phyloP scores from a whole-genome alignment of 2,797 vertebrate genomes.

The Avahi laniger region DNA sequence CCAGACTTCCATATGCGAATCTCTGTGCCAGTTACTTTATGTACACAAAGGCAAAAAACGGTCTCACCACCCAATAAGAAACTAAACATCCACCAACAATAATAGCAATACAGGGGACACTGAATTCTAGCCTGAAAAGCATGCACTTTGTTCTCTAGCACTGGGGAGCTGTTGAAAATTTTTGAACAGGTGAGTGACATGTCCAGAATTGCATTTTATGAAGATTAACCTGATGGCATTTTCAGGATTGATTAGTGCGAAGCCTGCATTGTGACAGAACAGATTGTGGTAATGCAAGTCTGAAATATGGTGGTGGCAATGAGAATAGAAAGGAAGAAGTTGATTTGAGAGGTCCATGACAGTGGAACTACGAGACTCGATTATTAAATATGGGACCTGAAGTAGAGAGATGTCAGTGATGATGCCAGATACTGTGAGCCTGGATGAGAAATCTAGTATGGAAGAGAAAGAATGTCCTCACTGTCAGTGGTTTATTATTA shows the following conservation, averaged over 20 bases:
- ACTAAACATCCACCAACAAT: background rate
- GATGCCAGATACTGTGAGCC: constrained; percentile 13
- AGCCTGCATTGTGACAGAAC: constrained; percentile 62
- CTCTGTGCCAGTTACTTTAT: background rate
- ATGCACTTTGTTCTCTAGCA: constrained; percentile 28
- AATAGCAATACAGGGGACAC: background rate
- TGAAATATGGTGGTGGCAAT: constrained; percentile 67
- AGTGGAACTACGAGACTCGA: constrained; percentile 42
- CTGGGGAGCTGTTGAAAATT: background rate
- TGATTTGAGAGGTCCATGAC: constrained; percentile 64
- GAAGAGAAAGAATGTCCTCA: constrained; percentile 3
- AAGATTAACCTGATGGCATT: constrained; percentile 74
- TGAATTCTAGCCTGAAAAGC: constrained; percentile 10
- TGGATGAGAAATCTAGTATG: constrained; percentile 42
- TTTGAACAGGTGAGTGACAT: constrained; percentile 61
- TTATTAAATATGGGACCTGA: constrained; percentile 66
- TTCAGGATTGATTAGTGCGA: constrained; percentile 74
- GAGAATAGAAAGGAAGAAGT: constrained; percentile 70
- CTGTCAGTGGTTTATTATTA: constrained; percentile 41
- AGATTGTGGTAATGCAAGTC: constrained; percentile 59
- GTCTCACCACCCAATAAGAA: background rate
- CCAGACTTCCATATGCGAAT: background rate
- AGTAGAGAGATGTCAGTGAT: constrained; percentile 34
- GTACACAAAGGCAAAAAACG: background rate
- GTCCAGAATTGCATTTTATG: constrained; percentile 70